A percentile compares a stretch with the other conserved stretches of the same genome.
Evolutionary conservation across 1,140 invertebrate species (phyloP).

Genomic region (Zelostemma sp.): DNA sequence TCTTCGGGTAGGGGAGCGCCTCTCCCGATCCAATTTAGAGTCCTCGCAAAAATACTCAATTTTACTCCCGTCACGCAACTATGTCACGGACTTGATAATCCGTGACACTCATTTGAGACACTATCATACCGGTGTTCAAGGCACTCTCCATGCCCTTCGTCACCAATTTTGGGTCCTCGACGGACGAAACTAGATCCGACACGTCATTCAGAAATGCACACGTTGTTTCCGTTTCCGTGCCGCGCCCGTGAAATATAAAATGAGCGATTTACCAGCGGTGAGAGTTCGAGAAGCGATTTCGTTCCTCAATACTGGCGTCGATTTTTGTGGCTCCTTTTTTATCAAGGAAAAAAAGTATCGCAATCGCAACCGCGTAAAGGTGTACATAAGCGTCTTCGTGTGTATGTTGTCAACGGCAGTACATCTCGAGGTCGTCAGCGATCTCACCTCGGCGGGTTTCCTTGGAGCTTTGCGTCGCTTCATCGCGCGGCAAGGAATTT

Average conservation of each 20-base stretch:
- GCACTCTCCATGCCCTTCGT: constrained; percentile 8
- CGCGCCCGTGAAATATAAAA: not conserved
- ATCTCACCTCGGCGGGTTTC: constrained; percentile 48
- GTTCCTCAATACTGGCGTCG: constrained; percentile 49
- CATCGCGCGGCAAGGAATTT: constrained; percentile 34
- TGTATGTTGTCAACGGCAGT: constrained; percentile 36
- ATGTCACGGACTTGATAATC: constrained; percentile 8
- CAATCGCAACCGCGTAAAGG: constrained; percentile 22
- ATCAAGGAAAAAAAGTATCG: constrained; percentile 15
- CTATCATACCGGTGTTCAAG: constrained; percentile 14
- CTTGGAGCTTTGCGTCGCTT: constrained; percentile 46
- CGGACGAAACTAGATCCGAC: not conserved
- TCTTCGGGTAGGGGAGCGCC: constrained; percentile 2
- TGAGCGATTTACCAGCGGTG: constrained; percentile 3
- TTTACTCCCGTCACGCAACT: not conserved
- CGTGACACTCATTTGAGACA: not conserved
- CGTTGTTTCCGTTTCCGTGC: constrained; percentile 12
- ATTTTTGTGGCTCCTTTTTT: constrained; percentile 58
- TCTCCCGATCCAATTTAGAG: not conserved
- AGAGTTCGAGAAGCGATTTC: not conserved
- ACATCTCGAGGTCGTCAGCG: constrained; percentile 54
- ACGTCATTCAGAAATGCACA: not conserved
- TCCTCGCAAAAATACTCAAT: not conserved
- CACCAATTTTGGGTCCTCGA: constrained; percentile 17
- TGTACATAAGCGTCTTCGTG: constrained; percentile 24